phyloP scores from a whole-genome alignment of 1,140 invertebrate species.

The Zaprionus africanus region DNA sequence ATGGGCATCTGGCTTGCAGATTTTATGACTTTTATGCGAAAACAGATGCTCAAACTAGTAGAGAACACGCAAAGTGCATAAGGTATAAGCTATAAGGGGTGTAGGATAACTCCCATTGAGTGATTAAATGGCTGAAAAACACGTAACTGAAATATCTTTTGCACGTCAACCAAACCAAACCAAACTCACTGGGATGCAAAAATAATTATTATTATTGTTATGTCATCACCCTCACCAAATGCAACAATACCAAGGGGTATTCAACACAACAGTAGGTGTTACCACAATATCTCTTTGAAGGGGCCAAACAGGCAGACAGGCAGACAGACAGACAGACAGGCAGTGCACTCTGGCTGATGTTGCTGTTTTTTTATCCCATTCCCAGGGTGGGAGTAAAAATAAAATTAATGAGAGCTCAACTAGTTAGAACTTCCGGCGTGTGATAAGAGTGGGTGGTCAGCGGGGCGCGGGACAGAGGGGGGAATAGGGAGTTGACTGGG shows the following conservation, averaged over 20 bases:
- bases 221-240: background rate
- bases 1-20: background rate
- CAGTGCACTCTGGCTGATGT: slow-evolving; percentile 2
- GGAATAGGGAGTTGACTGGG: slow-evolving; percentile 1
- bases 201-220: slow-evolving; percentile 10
- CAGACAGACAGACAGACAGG: too few relatives aligned
- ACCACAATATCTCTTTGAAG: slow-evolving; percentile 10
- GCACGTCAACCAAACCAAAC: background rate
- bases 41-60: background rate
- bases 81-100: background rate
- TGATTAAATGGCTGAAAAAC: slow-evolving; percentile 7
- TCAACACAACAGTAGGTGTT: slow-evolving; percentile 19
- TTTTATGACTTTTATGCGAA: background rate
- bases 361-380: background rate
- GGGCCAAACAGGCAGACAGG: slow-evolving; percentile 7
- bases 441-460: slow-evolving; percentile 29
- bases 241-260: slow-evolving; percentile 3
- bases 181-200: background rate
- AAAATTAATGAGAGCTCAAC: slow-evolving; percentile 57
- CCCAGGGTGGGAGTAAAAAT: slow-evolving; percentile 30
- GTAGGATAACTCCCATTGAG: background rate
- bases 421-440: slow-evolving; percentile 20
- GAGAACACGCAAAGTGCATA: background rate
- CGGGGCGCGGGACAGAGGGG: background rate
- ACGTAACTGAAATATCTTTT: slow-evolving; percentile 3